Conservation (phyloP, 1,140 invertebrate genomes). For the Eciton burchellii region DNA sequence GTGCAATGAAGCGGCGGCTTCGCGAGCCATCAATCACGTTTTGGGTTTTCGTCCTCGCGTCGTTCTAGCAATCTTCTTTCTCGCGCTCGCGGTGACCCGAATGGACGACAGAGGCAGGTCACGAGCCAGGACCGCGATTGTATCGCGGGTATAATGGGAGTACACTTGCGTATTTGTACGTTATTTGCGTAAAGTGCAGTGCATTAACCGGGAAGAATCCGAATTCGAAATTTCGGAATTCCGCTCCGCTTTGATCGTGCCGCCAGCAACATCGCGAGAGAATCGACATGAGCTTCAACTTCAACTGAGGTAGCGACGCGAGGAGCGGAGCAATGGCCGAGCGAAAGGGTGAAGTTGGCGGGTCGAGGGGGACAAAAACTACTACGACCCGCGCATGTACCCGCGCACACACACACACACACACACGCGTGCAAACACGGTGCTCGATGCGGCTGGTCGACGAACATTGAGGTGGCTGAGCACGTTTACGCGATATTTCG, state of each 20-base stretch:
- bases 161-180: not conserved
- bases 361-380: conserved; percentile 2
- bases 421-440: conserved; percentile 19
- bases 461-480: conserved; percentile 69
- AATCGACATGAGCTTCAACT: not conserved
- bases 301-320: not conserved
- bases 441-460: conserved; percentile 12
- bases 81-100: not conserved
- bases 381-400: conserved; percentile 39
- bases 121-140: not conserved
- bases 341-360: not conserved
- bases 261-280: not conserved
- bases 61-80: not conserved
- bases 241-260: too few relatives aligned
- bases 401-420: conserved; percentile 24
- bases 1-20: too few relatives aligned
- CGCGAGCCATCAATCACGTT: too few relatives aligned
- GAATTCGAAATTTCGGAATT: not conserved
- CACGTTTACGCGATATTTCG: conserved; percentile 81
- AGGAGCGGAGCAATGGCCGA: not conserved
- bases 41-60: too few relatives aligned
- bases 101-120: not conserved
- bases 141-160: not conserved
- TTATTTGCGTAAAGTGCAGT: not conserved
- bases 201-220: not conserved